Percentiles rank a stretch among this genome's conserved stretches.
Conservation (phyloP, 30 jellyfish, hydroid and myxozoan species). For the Sanderia malayensis region DNA sequence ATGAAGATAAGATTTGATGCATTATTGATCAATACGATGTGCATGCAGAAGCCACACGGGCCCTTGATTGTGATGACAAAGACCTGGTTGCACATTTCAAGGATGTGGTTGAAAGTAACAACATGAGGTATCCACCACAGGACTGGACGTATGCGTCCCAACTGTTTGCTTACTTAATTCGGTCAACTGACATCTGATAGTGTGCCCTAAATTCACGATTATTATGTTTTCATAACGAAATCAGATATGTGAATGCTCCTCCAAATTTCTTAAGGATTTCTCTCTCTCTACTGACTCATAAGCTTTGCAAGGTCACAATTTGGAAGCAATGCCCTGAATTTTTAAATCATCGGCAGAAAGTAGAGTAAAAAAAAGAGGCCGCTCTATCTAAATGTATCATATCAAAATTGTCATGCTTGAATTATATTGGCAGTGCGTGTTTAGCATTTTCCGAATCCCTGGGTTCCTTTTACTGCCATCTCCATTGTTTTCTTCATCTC, state of each 20-base stretch:
- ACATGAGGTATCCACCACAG: slow-evolving; percentile 29
- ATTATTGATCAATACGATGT: neutral
- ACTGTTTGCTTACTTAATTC: neutral
- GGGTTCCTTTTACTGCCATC: neutral
- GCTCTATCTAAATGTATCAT: no score
- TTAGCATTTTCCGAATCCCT: neutral
- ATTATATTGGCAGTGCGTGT: neutral
- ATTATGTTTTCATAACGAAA: neutral
- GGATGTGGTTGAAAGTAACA: slow-evolving; percentile 18
- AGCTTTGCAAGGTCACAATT: neutral
- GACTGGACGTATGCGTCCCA: slow-evolving; percentile 20
- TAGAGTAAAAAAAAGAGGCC: neutral
- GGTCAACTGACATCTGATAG: neutral
- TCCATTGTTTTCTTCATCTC: neutral
- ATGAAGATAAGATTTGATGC: neutral
- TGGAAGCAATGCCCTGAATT: neutral
- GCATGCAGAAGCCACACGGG: slow-evolving; percentile 5
- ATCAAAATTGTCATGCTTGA: neutral
- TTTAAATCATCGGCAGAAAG: neutral
- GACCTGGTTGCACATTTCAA: slow-evolving; percentile 26
- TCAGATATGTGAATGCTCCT: neutral
- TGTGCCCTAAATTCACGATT: neutral
- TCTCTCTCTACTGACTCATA: neutral
- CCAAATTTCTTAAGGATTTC: neutral
- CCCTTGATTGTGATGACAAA: slow-evolving; percentile 1